Percentiles rank a stretch among this genome's conserved stretches.
These are phyloP conservation scores for Decapterus maruadsi DNA, from an alignment of 2,797 vertebrate genomes.

Conservation along the genomic window DNA sequence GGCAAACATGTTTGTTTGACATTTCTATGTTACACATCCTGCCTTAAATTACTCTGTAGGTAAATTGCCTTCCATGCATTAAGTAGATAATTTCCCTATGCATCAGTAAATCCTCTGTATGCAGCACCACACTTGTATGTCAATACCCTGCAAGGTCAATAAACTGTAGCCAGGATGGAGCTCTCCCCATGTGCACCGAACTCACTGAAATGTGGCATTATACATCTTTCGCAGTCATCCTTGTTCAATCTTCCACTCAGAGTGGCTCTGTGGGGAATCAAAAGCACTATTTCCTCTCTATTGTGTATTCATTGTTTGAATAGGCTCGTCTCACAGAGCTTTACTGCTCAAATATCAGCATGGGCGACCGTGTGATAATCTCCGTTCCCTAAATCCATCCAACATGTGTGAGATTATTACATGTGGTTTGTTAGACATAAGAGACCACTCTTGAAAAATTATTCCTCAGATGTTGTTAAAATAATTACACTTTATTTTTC, in stretches of 20 bases:
- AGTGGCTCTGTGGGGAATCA: slow-evolving; percentile 46
- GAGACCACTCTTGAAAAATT: slow-evolving; percentile 21
- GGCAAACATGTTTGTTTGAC: slow-evolving; percentile 17
- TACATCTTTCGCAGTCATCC: slow-evolving; percentile 51
- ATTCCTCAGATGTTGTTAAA: slow-evolving; percentile 3
- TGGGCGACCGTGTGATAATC: slow-evolving; percentile 6
- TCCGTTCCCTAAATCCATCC: slow-evolving; percentile 1
- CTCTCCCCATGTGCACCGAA: slow-evolving; percentile 5
- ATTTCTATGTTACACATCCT: slow-evolving; percentile 6
- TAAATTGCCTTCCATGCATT: background rate
- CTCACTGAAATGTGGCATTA: slow-evolving; percentile 38
- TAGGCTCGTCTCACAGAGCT: slow-evolving; percentile 39
- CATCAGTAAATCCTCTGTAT: slow-evolving; percentile 17
- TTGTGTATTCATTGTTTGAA: slow-evolving; percentile 60
- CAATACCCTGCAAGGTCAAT: slow-evolving; percentile 40
- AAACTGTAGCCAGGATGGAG: slow-evolving; percentile 16
- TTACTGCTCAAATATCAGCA: slow-evolving; percentile 50
- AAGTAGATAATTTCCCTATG: slow-evolving; percentile 11
- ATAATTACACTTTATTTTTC: background rate
- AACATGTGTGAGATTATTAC: slow-evolving; percentile 17
- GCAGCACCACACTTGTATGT: background rate
- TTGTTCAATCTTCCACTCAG: slow-evolving; percentile 45
- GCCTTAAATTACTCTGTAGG: slow-evolving; percentile 5
- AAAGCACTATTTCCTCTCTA: slow-evolving; percentile 45
- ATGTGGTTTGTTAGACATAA: background rate